These are phyloP conservation scores for Petrolisthes cinctipes DNA, from an alignment of 2,888 invertebrate species.

Conservation along the genomic window DNA sequence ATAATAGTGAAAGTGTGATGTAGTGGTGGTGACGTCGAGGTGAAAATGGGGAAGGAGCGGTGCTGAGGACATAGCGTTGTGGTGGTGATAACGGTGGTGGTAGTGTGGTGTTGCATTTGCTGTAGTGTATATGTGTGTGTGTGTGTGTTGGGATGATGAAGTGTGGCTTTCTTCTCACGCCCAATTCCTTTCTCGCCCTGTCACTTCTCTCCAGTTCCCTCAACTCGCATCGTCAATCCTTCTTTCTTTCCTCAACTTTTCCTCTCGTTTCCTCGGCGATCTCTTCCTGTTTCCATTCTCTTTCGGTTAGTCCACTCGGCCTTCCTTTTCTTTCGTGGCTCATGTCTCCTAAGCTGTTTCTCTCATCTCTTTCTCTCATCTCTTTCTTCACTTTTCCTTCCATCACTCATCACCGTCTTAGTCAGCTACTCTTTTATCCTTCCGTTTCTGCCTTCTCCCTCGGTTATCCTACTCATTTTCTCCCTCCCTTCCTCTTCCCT, in stretches of 20 bases:
- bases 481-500: not conserved
- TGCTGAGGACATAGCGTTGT: too few relatives aligned
- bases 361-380: not conserved
- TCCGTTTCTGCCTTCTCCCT: too few relatives aligned
- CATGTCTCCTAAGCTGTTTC: not conserved
- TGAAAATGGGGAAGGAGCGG: too few relatives aligned
- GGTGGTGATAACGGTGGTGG: too few relatives aligned
- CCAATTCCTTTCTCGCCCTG: not conserved
- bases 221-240: not conserved
- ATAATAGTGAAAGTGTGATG: too few relatives aligned
- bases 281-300: not conserved
- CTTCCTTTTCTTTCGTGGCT: not conserved
- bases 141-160: too few relatives aligned
- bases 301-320: not conserved
- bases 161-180: not conserved
- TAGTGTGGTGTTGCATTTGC: not conserved
- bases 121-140: not conserved
- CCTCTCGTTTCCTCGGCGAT: not conserved
- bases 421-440: too few relatives aligned
- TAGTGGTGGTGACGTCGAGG: too few relatives aligned
- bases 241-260: not conserved
- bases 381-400: conserved; percentile 8
- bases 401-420: not conserved
- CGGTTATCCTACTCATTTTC: not conserved
- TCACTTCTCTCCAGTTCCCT: not conserved